Conservation (phyloP, 1,140 invertebrate genomes). For the Panagrolaimus sp. region DNA sequence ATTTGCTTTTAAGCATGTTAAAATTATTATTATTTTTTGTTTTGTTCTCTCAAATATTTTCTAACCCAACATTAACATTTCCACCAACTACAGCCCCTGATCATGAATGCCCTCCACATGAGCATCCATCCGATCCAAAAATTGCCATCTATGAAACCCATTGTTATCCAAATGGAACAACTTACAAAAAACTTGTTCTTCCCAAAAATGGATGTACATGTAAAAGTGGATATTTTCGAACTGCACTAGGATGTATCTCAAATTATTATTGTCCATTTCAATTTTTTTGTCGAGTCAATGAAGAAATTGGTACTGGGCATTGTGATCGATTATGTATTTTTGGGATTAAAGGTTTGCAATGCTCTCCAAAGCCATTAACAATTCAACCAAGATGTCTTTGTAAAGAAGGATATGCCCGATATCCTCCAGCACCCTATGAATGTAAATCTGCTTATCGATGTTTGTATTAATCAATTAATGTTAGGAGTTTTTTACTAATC, state of each 20-base stretch:
- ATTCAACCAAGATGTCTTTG: neutral
- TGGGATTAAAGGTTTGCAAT: neutral
- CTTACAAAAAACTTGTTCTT: neutral
- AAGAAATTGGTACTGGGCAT: neutral
- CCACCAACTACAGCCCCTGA: no score
- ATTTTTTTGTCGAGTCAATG: neutral
- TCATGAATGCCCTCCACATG: neutral
- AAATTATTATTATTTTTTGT: no score
- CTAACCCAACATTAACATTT: no score
- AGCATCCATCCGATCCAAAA: neutral
- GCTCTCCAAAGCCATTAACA: neutral
- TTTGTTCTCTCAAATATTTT: no score
- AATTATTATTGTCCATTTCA: neutral
- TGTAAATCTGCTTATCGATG: neutral
- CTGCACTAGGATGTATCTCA: neutral
- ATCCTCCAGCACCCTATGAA: neutral
- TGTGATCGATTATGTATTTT: slow-evolving; percentile 6
- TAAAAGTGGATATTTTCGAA: neutral
- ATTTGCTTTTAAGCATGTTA: no score
- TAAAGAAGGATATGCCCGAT: neutral
- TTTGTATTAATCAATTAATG: neutral
- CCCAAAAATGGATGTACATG: neutral
- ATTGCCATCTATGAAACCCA: neutral
- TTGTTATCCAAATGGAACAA: neutral
- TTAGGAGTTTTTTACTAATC: neutral